Evolutionary conservation across 2,888 invertebrate species (phyloP).

Genomic region (Nysson spinosus): DNA sequence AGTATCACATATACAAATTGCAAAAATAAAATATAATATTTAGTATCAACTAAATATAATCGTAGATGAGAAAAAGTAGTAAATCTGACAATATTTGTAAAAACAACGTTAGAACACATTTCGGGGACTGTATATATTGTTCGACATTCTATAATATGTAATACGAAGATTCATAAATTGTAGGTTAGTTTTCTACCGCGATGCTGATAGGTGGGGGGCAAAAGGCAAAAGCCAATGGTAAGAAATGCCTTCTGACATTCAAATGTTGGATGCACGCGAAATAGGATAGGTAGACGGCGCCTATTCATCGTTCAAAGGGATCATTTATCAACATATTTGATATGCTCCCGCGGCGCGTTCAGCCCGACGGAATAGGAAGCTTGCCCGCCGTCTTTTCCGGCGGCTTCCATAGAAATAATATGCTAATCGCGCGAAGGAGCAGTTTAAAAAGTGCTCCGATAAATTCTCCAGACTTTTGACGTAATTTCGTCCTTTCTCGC

Average conservation of each 20-base stretch:
- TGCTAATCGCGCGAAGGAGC: slow-evolving; percentile 76
- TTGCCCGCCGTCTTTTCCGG: slow-evolving; percentile 47
- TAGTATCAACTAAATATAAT: too few species aligned
- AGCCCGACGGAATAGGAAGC: slow-evolving; percentile 54
- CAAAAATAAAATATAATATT: too few species aligned
- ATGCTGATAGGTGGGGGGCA: too few species aligned
- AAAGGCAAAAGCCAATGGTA: slow-evolving; percentile 8
- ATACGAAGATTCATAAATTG: too few species aligned
- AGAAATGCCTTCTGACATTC: slow-evolving; percentile 72
- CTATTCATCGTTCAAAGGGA: slow-evolving; percentile 75
- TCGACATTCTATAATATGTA: too few species aligned
- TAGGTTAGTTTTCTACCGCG: too few species aligned
- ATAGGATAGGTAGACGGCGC: slow-evolving; percentile 66
- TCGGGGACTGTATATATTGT: too few species aligned
- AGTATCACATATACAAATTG: too few species aligned
- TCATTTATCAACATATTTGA: slow-evolving; percentile 78
- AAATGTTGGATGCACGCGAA: slow-evolving; percentile 66
- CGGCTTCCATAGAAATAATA: slow-evolving; percentile 74
- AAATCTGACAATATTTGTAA: too few species aligned
- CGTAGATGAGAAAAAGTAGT: too few species aligned
- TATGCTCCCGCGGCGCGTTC: slow-evolving; percentile 70
- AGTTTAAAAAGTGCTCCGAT: slow-evolving; percentile 77
- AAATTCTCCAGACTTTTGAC: slow-evolving; percentile 77
- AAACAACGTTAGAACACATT: too few species aligned
- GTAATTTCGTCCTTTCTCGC: slow-evolving; percentile 71